Conservation (phyloP, 2,113 vertebrate genomes). For the Charadrius vociferus region DNA sequence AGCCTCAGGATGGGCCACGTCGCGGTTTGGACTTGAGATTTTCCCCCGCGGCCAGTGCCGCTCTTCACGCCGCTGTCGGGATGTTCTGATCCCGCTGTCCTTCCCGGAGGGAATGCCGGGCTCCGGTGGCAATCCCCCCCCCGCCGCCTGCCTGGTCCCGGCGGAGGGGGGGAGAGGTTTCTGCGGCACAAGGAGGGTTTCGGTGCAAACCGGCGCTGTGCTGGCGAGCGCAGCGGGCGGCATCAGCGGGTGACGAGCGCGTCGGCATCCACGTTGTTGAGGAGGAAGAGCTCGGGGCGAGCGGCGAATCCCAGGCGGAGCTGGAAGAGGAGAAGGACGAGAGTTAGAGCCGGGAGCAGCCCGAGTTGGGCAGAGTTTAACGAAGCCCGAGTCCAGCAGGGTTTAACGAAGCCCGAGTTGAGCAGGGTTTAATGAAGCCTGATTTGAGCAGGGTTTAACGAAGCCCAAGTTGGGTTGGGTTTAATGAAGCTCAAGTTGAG, state of each 20-base stretch:
- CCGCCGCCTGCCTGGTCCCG: background rate
- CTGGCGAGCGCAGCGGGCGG: background rate
- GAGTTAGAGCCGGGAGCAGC: background rate
- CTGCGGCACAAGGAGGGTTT: background rate
- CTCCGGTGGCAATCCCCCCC: background rate
- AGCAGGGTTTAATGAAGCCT: background rate
- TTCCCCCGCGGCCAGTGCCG: background rate
- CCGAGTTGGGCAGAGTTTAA: background rate
- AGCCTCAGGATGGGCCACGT: too few species aligned
- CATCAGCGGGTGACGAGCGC: constrained; percentile 38
- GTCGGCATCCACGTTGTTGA: constrained; percentile 78
- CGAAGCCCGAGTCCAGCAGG: background rate
- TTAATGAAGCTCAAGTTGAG: background rate
- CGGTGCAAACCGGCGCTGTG: background rate
- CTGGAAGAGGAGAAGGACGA: constrained; percentile 31
- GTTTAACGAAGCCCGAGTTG: background rate
- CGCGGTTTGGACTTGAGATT: background rate
- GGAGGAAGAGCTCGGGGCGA: constrained; percentile 81
- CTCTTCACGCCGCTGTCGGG: background rate
- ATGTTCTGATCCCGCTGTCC: background rate
- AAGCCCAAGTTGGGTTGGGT: background rate
- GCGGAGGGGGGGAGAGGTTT: background rate
- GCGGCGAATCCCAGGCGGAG: constrained; percentile 64
- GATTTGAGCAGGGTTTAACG: background rate
- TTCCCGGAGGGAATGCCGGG: background rate